These are phyloP conservation scores for Xestia c-nigrum DNA, from an alignment of 2,888 invertebrate species.

Conservation along the genomic window DNA sequence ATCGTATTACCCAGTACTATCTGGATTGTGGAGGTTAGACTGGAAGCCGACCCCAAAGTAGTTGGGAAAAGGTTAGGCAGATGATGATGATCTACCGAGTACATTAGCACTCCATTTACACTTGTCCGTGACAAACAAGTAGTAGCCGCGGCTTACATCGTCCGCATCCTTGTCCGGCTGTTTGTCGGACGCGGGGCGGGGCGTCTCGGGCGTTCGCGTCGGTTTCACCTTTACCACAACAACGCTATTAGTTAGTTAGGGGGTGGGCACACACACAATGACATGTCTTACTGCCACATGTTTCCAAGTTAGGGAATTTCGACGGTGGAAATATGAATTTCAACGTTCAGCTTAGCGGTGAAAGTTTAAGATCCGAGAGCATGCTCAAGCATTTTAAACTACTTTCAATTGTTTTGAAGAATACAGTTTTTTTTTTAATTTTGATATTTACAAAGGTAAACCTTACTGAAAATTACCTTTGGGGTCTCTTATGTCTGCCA, in stretches of 20 bases:
- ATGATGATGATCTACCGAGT: neutral
- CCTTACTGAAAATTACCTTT: neutral
- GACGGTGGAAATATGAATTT: neutral
- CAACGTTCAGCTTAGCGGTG: neutral
- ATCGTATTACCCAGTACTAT: no score
- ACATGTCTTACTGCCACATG: constrained; percentile 43
- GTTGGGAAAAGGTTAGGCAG: no score
- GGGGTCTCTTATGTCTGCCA: neutral
- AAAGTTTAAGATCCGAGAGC: neutral
- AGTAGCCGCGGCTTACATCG: constrained; percentile 77
- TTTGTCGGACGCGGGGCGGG: constrained; percentile 85
- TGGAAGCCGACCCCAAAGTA: no score
- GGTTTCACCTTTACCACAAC: constrained; percentile 82
- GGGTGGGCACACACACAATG: constrained; percentile 26
- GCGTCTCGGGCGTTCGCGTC: constrained; percentile 89
- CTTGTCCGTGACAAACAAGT: constrained; percentile 18
- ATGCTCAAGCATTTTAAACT: neutral
- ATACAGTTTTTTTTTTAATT: neutral
- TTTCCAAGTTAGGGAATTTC: neutral
- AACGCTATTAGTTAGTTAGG: constrained; percentile 61
- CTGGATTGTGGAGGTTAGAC: no score
- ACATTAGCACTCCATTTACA: constrained; percentile 19
- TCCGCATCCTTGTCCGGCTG: constrained; percentile 71
- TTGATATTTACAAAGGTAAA: neutral
- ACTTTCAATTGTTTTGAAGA: neutral